Evolutionary conservation across 2,888 invertebrate species (phyloP), one percentile per base, ranked within the genome.

Genomic region (Miltochrista miniata): DNA sequence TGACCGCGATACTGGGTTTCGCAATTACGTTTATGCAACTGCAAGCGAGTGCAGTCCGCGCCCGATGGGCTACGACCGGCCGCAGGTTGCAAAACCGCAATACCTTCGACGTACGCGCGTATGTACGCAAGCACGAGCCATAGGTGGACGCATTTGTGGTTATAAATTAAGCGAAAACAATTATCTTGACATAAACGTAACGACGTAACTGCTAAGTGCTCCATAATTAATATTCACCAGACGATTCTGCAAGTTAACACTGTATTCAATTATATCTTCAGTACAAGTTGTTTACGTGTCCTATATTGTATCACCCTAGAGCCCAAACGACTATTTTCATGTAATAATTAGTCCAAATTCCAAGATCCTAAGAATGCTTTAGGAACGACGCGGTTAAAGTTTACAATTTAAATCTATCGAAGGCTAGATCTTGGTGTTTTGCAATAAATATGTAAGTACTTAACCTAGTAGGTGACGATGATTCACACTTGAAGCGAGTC

Each of bases 1-100:
- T 90, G 90, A 90, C 90, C 90, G 89, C 87, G 87, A 88, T 90
- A 81, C 82, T 72, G 54, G 36, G 77, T 90, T 78, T 87, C 80
- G 83, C 85, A 90, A 90, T 69, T 53, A 56, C 54, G 71, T 89
- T 90, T 88, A 90, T 90, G 90, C 90, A 90, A 90, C 82, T 84
- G 84, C 87, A 83, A 65, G 75, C 77, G 78, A 84, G 80, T 88
- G 87, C 87, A 86, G 80, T 73, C 71, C 72, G 76, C 81, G 75
- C 82, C 80, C 84, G 89, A 87, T 85, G 87, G 87, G 79, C 83
- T 79, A 74, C 72, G 75, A 70, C 72, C 76, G 74, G 74, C 72
- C 70, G 68, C 51, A 24, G 37, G 69, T 89, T 90, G 87, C 89
- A 85, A 89, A 81, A 88, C 75, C 61, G 43, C 70, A 37, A 65